Evolutionary conservation across 2,797 vertebrate genomes (phyloP).

Genomic region (Huso huso): DNA sequence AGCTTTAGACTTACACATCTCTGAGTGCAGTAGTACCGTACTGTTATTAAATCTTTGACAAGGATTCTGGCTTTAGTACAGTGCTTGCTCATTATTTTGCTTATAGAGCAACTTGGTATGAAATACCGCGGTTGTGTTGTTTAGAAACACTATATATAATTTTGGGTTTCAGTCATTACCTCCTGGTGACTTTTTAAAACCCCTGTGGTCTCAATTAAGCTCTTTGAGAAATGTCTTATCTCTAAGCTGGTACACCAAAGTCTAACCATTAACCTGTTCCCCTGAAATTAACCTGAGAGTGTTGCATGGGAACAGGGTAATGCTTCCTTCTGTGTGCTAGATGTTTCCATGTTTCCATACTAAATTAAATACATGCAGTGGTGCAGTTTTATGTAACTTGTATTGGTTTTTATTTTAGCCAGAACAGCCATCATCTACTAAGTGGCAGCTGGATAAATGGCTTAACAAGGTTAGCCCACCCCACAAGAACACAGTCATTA

Average conservation of each 20-base stretch:
- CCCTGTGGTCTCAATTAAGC: too few relatives aligned
- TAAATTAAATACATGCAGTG: neutral
- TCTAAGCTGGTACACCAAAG: neutral
- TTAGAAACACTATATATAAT: too few relatives aligned
- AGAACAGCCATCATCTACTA: constrained; percentile 69
- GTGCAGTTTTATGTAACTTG: neutral
- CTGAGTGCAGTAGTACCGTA: too few relatives aligned
- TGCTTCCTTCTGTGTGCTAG: neutral
- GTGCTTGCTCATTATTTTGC: too few relatives aligned
- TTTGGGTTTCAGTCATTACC: too few relatives aligned
- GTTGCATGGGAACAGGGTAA: neutral
- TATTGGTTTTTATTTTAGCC: constrained; percentile 47
- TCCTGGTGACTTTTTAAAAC: too few relatives aligned
- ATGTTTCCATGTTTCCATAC: neutral
- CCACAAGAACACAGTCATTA: constrained; percentile 11
- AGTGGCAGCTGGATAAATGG: constrained; percentile 98
- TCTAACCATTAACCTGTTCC: neutral
- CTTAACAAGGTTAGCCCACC: constrained; percentile 69
- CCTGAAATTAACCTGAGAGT: neutral
- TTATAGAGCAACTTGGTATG: too few relatives aligned
- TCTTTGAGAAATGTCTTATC: too few relatives aligned
- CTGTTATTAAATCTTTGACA: too few relatives aligned
- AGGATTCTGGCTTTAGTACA: too few relatives aligned
- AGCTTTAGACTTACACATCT: too few relatives aligned
- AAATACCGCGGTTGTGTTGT: too few relatives aligned